Conservation (phyloP, 2,797 vertebrate species). For the Sylvilagus floridanus region DNA sequence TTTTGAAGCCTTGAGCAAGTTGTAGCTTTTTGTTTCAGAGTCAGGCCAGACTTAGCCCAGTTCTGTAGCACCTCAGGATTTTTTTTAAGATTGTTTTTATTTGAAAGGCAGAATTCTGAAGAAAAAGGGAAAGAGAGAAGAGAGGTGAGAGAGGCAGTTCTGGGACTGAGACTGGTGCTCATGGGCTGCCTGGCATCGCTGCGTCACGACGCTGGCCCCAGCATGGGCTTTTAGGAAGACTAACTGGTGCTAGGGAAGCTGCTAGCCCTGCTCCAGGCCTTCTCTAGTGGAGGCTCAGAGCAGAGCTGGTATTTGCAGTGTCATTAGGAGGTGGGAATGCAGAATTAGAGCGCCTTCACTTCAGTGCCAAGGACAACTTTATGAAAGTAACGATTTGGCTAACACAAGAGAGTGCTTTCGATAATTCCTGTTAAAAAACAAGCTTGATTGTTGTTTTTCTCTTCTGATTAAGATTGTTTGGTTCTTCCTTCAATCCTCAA, state of each 20-base stretch:
- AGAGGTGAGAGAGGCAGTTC: no score
- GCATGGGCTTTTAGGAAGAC: background rate
- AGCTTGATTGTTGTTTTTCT: background rate
- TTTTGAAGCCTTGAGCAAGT: slow-evolving; percentile 52
- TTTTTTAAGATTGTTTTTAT: no score
- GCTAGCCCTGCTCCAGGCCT: background rate
- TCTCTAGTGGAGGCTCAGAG: background rate
- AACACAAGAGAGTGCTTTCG: background rate
- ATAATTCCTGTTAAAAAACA: slow-evolving; percentile 37
- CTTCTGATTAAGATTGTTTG: slow-evolving; percentile 63
- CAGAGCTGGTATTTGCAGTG: slow-evolving; percentile 64
- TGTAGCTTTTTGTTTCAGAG: slow-evolving; percentile 33
- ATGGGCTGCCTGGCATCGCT: no score
- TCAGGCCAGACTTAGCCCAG: background rate
- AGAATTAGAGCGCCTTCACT: slow-evolving; percentile 49
- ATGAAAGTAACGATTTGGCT: slow-evolving; percentile 43
- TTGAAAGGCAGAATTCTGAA: no score
- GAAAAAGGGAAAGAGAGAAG: no score
- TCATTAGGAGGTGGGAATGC: slow-evolving; percentile 1
- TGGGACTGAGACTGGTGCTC: no score
- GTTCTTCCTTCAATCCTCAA: background rate
- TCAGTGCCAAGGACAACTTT: slow-evolving; percentile 55
- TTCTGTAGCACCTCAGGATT: slow-evolving; percentile 18
- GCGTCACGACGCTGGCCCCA: no score
- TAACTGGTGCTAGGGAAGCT: background rate